Conservation (phyloP, 1,140 invertebrate genomes). For the Drosophila obscura region DNA sequence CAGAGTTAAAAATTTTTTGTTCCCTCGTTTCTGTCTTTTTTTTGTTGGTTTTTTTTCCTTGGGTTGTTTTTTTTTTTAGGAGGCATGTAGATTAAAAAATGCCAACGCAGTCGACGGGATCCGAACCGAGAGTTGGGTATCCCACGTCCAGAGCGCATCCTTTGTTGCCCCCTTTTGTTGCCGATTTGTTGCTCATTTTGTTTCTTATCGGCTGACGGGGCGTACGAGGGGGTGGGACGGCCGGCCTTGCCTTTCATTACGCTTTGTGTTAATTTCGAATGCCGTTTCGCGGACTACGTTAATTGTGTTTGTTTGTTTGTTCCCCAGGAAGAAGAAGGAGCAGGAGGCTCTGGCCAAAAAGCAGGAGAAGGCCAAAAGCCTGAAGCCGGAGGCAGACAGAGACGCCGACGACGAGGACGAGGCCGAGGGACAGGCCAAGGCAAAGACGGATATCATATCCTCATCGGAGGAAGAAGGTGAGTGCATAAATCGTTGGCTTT, state of each 20-base stretch:
- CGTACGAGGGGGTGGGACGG: too few species aligned
- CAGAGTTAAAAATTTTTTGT: conserved; percentile 40
- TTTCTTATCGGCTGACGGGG: conserved; percentile 56
- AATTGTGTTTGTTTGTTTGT: conserved; percentile 71
- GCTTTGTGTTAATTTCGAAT: conserved; percentile 79
- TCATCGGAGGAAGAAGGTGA: conserved; percentile 75
- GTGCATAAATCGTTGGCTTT: conserved; percentile 4
- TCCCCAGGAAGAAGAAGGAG: conserved; percentile 58
- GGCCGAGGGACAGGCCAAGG: conserved; percentile 15
- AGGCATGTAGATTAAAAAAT: conserved; percentile 69
- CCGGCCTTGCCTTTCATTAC: conserved; percentile 66
- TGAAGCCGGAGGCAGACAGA: conserved; percentile 6
- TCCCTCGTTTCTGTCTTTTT: conserved; percentile 27
- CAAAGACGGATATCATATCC: conserved; percentile 39
- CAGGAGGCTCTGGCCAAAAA: conserved; percentile 60
- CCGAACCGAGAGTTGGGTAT: conserved; percentile 35
- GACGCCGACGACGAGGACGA: conserved; percentile 52
- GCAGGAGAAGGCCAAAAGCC: conserved; percentile 37
- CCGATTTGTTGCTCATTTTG: conserved; percentile 76
- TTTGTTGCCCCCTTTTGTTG: conserved; percentile 66
- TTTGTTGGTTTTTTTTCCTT: conserved; percentile 6
- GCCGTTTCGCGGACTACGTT: conserved; percentile 47
- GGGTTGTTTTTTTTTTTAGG: conserved; percentile 32
- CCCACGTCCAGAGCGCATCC: conserved; percentile 40
- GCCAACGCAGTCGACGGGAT: conserved; percentile 32